These are phyloP conservation scores for Suillia variegata DNA, from an alignment of 2,888 invertebrate species.

Conservation along the genomic window DNA sequence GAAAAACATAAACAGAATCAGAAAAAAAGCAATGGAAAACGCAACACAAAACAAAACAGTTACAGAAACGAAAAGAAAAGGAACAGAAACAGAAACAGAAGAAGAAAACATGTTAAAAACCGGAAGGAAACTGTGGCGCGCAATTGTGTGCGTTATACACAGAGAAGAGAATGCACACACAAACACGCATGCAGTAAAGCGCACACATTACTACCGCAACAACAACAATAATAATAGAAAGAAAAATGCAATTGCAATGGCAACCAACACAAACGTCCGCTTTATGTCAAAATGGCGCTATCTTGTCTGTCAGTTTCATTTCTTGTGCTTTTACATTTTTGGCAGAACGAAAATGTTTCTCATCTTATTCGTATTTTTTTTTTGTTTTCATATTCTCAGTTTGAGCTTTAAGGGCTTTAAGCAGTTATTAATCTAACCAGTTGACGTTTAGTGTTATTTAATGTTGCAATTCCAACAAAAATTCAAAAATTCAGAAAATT, in stretches of 20 bases:
- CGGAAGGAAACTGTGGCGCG: conserved; percentile 7
- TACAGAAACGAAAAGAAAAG: too few species aligned
- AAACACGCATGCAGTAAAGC: neutral
- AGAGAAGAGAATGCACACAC: neutral
- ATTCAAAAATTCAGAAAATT: too few species aligned
- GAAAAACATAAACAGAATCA: neutral
- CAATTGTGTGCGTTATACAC: conserved; percentile 13
- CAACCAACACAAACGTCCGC: conserved; percentile 11
- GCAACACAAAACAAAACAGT: conserved; percentile 5
- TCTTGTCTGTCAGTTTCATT: conserved; percentile 8
- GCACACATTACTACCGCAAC: neutral
- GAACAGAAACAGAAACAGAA: too few species aligned
- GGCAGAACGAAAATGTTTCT: too few species aligned
- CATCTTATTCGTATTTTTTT: too few species aligned
- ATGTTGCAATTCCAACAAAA: too few species aligned
- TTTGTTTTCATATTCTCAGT: neutral
- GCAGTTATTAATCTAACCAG: too few species aligned
- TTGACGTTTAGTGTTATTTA: too few species aligned
- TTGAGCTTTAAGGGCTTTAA: neutral
- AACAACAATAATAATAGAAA: neutral
- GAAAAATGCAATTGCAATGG: neutral
- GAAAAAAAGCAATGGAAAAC: neutral
- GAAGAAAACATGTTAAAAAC: neutral
- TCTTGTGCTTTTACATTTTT: neutral
- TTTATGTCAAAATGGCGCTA: conserved; percentile 23